Evolutionary conservation across 2,797 vertebrate species (phyloP), one percentile per base, ranked within the genome.

Genomic region (Urosaurus nigricauda): DNA sequence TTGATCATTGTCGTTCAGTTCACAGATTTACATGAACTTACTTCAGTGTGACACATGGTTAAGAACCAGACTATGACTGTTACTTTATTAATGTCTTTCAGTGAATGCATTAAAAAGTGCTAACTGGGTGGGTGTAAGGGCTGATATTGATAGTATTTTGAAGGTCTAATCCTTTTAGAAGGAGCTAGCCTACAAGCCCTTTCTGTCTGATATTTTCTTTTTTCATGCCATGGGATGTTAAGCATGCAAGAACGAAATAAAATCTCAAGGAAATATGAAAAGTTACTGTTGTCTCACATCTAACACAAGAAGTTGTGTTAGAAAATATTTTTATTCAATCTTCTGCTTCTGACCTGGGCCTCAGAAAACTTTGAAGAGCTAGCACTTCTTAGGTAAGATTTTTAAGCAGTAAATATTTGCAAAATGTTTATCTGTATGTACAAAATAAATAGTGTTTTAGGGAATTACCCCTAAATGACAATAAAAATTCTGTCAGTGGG

Each of bases 11-110:
- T 96, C 51, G 93, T 96, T 95, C 96, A 96, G 96, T 97, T 97
- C 96, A 96, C 97, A 97, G 96, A 97, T 97, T 97, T 97, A 97
- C 97, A 96, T 96, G 96, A 97, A 96, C 96, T 96, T 96, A 95
- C 95, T 97, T 97, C 96, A 94, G 96, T 93, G 92, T 0, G 82
- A 96, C 96, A 97, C 95, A 96, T 96, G 95, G 96, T 96, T 97
- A 96, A 96, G 96, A 96, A 96, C 92, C 94, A 96, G 92, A 91
- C 94, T 94, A 95, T 96, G 96, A 96, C 94, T 96, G 95, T 96
- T 97, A 93, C 96, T 96, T 97, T 97, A 97, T 96, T 97, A 96
- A 97, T 97, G 96, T 93, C 94, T 97, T 96, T 96, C 94, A 92
- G 95, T 2, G 11, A 96, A 94, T 94, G 93, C 94, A 96, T 97